Base-by-base conservation (phyloP, 2,113 vertebrate genomes). In the Scytalopus superciliaris region DNA sequence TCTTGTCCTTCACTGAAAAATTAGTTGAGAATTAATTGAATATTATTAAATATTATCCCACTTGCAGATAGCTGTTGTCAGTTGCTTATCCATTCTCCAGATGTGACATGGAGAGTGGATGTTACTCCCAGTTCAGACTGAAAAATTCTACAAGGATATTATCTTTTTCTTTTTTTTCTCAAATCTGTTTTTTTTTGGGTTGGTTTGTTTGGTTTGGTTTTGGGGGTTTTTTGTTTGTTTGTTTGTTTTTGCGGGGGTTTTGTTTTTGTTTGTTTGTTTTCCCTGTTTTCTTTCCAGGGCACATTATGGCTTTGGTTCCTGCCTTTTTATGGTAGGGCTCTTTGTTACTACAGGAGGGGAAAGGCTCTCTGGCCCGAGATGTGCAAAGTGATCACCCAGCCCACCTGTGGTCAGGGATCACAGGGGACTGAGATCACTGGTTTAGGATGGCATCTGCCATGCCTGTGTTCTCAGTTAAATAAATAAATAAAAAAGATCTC, bases 301-400 rank as follows among this genome's bases (percentile, higher is more conserved):
- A 90, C 10, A 25, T 37, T 83, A 72, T 3, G 2, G 8, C 33
- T 72, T 85, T 40, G 47, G 3, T 2, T 87, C 82, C 66, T 69
- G 7, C 6, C 52, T 2, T 75, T 74, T 44, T 64, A 3, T 59
- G 5, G 11, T 47, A 64, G 14, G 35, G 9, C 4, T 64, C 89
- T 52, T 42, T 4, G 30, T 74, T 69, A 49, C 14, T 73, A 30
- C 17, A 53, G 24, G 31, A 59, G 40, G 8, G 19, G 19, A 75
- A 7, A 10, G 24, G 12, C 6, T 62, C 21, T 28, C 6, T 62
- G 35, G n/a, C 24, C 17, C 12, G 31, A 35, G 10, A 14, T 14
- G 9, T 39, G 14, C 0, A 0, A 45, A 82, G 12, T 1, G 8
- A 25, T 42, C 17, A 17, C 12, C 12, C 25, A 63, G 33, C 10